A percentile compares a stretch with the other conserved stretches of the same genome.
Evolutionary conservation across 2,113 vertebrate genomes (phyloP).

Genomic region (Apteryx mantelli): DNA sequence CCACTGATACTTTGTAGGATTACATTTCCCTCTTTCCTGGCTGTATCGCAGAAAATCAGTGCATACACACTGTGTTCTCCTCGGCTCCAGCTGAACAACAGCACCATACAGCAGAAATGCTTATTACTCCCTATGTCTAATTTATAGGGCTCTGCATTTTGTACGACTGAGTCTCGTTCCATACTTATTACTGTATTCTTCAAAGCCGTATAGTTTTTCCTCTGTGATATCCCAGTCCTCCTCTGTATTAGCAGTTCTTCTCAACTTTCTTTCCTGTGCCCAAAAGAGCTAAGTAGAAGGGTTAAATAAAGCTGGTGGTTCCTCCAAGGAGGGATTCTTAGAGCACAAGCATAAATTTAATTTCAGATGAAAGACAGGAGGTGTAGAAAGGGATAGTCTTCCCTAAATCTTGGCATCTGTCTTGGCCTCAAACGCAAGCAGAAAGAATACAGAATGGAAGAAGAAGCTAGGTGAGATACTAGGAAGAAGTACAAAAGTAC

Average conservation of each 20-base stretch:
- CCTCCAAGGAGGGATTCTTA: not conserved
- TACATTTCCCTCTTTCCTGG: not conserved
- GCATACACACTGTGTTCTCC: rapidly evolving
- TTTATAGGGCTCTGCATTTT: not conserved
- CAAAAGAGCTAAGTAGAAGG: not conserved
- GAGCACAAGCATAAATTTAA: not conserved
- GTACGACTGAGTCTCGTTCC: not conserved
- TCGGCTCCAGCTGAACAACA: not conserved
- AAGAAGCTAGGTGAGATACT: not conserved
- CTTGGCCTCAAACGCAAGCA: not conserved
- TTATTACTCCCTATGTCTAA: not conserved
- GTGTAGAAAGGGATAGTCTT: not conserved
- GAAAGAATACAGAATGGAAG: not conserved
- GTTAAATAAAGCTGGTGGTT: not conserved
- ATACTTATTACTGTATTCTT: not conserved
- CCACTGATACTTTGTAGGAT: not conserved
- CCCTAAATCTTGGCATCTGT: not conserved
- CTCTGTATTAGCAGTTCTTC: not conserved
- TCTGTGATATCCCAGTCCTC: not conserved
- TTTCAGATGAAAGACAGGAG: not conserved
- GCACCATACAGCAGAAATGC: not conserved
- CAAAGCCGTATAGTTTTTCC: conserved; percentile 1
- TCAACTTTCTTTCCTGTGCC: not conserved
- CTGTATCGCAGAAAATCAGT: not conserved
- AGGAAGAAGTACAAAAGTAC: not conserved